phyloP scores from a whole-genome alignment of 2,113 vertebrate species.

The Camelus dromedarius region DNA sequence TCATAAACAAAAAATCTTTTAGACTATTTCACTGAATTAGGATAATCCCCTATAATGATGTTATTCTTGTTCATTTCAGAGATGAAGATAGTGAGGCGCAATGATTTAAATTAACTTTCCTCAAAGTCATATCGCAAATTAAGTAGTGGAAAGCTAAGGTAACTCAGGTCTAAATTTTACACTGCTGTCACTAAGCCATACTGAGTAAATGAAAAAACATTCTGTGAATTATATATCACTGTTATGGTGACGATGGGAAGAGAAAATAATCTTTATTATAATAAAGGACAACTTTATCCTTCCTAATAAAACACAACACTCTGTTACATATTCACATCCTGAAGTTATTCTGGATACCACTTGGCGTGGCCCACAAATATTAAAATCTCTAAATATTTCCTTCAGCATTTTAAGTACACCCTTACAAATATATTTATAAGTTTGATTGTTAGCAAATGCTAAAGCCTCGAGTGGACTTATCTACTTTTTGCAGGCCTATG shows the following conservation, averaged over 20 bases:
- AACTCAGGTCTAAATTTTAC: background rate
- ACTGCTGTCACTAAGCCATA: background rate
- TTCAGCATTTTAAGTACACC: background rate
- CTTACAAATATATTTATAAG: background rate
- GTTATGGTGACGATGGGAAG: background rate
- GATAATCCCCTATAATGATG: background rate
- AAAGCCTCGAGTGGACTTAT: constrained; percentile 61
- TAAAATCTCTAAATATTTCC: constrained; percentile 14
- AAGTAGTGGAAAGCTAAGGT: background rate
- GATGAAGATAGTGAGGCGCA: background rate
- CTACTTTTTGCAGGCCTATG: constrained; percentile 72
- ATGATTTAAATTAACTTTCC: background rate
- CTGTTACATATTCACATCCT: background rate
- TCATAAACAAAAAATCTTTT: background rate
- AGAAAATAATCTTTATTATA: background rate
- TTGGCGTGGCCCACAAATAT: background rate
- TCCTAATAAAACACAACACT: background rate
- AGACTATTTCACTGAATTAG: background rate
- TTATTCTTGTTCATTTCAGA: background rate
- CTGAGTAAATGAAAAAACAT: background rate
- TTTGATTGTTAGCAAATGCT: background rate
- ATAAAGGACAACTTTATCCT: background rate
- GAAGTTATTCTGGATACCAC: constrained; percentile 11
- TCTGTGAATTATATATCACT: background rate
- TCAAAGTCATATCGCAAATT: background rate